phyloP scores from a whole-genome alignment of 2,888 invertebrate species.

The Crepidodera aurea region DNA sequence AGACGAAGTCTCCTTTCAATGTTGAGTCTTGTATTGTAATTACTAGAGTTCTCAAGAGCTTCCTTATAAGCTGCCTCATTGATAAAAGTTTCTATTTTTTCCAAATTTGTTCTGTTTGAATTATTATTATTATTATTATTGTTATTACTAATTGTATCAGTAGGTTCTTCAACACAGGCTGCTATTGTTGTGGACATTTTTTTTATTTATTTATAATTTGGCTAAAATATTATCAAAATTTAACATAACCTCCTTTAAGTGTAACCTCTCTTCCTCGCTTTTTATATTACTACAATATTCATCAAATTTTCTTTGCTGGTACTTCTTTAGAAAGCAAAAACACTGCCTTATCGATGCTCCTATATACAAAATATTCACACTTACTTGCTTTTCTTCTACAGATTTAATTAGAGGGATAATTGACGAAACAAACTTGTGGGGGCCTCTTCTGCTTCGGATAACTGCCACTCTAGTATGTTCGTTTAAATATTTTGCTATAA shows the following conservation, averaged over 20 bases:
- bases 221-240: constrained; percentile 47
- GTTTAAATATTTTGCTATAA: constrained; percentile 82
- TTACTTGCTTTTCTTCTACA: constrained; percentile 69
- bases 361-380: constrained; percentile 72
- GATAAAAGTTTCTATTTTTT: constrained; percentile 10
- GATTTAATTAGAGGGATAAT: constrained; percentile 74
- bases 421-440: constrained; percentile 75
- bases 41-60: constrained; percentile 90
- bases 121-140: constrained; percentile 2
- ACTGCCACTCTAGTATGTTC: constrained; percentile 78
- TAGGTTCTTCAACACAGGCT: constrained; percentile 1
- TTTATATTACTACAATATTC: constrained; percentile 69
- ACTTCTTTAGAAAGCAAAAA: constrained; percentile 74
- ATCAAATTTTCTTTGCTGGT: constrained; percentile 73
- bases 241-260: constrained; percentile 62
- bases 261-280: constrained; percentile 69
- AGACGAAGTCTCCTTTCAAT: constrained; percentile 90
- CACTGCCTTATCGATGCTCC: constrained; percentile 84
- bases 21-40: constrained; percentile 90
- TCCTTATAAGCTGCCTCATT: constrained; percentile 79
- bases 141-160: background rate
- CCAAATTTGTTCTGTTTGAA: background rate
- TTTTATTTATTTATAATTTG: constrained; percentile 10
- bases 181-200: constrained; percentile 2
- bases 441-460: constrained; percentile 76